phyloP scores from a whole-genome alignment of 2,888 invertebrate genomes.

The Caenorhabditis doughertyi region DNA sequence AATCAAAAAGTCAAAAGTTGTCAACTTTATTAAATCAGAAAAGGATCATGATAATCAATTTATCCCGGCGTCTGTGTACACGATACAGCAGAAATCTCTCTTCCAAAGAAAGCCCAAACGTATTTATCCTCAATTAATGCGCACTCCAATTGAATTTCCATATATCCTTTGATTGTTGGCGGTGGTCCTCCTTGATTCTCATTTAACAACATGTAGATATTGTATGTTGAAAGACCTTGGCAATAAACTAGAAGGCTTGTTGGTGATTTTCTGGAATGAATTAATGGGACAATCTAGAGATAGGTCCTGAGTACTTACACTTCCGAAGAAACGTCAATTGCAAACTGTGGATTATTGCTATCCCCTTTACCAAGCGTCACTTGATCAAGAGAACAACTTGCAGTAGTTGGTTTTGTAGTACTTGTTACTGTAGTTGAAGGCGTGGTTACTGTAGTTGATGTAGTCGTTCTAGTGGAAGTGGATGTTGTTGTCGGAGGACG shows the following conservation, averaged over 20 bases:
- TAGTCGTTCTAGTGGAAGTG: not conserved
- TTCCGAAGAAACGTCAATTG: not conserved
- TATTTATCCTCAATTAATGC: not conserved
- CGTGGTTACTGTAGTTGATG: not conserved
- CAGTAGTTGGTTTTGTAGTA: no score
- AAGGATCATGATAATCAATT: no score
- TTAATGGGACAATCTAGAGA: not conserved
- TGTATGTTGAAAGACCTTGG: conserved; percentile 5
- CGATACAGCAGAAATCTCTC: not conserved
- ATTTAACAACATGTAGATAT: conserved; percentile 27
- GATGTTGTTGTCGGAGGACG: not conserved
- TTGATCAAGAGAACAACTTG: not conserved
- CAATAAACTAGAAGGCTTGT: not conserved
- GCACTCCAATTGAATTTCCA: not conserved
- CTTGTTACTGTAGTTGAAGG: not conserved
- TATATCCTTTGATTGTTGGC: not conserved
- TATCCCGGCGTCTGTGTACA: not conserved
- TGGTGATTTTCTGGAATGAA: conserved; percentile 4
- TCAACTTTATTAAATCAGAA: no score
- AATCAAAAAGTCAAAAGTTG: no score
- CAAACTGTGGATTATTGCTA: not conserved
- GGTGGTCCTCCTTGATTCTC: conserved; percentile 24
- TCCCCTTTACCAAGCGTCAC: conserved; percentile 11
- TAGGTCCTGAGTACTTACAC: not conserved
- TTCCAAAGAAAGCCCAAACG: conserved; percentile 5